Evolutionary conservation across 2,113 vertebrate genomes (phyloP).

Genomic region (Platysternon megacephalum): DNA sequence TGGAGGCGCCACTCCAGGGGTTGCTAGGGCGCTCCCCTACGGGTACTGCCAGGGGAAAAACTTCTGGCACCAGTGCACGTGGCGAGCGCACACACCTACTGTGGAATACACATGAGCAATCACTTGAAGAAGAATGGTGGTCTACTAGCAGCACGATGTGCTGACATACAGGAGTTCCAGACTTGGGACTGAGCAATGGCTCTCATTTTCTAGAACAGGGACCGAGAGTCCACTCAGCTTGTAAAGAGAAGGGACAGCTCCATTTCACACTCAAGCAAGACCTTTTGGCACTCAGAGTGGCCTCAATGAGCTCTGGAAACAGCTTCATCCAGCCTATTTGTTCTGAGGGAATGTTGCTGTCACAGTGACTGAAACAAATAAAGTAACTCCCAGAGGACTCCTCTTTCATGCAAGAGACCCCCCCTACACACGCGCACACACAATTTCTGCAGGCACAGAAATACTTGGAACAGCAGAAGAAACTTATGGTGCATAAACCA

Average conservation of each 20-base stretch:
- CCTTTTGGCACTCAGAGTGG: not conserved
- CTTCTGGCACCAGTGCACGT: too few relatives aligned
- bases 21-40: too few relatives aligned
- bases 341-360: not conserved
- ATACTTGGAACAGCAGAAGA: not conserved
- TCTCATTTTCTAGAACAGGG: too few relatives aligned
- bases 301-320: not conserved
- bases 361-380: not conserved
- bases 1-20: too few relatives aligned
- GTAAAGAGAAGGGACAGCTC: not conserved
- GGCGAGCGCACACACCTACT: too few relatives aligned
- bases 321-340: not conserved
- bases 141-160: not conserved
- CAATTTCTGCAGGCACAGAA: not conserved
- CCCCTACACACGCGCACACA: not conserved
- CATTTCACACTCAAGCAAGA: not conserved
- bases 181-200: not conserved
- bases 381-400: not conserved
- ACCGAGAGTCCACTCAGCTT: not conserved
- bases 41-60: too few relatives aligned
- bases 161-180: not conserved
- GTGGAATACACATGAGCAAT: too few relatives aligned
- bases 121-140: too few relatives aligned
- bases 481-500: not conserved
- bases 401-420: not conserved